Evolutionary conservation across 1,140 invertebrate genomes (phyloP), one percentile per base, ranked within the genome.

Genomic region (Zaprionus gabonicus): DNA sequence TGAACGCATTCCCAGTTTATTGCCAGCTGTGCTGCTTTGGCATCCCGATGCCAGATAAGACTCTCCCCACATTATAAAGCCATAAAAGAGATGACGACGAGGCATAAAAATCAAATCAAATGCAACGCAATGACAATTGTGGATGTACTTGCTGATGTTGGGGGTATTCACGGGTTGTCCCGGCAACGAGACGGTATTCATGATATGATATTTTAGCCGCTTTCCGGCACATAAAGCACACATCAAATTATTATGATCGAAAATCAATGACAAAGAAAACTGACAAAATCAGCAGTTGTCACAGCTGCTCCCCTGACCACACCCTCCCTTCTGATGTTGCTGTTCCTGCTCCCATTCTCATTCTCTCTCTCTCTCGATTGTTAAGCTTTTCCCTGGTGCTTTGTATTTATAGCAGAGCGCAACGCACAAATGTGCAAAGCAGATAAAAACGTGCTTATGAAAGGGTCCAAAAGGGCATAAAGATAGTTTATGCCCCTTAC

Each of bases 261-360:
- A 82, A 87, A 83, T 87, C 83, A 88, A 87, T 87, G 83, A 75
- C 77, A 80, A 82, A 87, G 83, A 87, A 87, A 87, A 87, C 84
- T 76, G 84, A 88, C 84, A 83, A 81, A 80, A 87, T 87, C 83
- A 88, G 83, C 83, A 88, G 36, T 53, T 71, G 55, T 49, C 51
- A 66, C 36, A 46, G 46, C 55, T 56, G 41, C 27, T 58, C 44
- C 34, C 15, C 51, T 27, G 15, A 7, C 9, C 10, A 0, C 1
- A 4, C 3, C 4, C 20, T 12, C 25, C 10, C 25, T 12, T 36
- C 12, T 15, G 4, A 10, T 46, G 6, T 1, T 12, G 1, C 2
- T 46, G 44, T 9, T 34, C 7, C 10, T 34, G 31, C 31, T 34
- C 31, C 23, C 1, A 23, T 2, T 23, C 23, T 23, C 34, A 13